phyloP scores from a whole-genome alignment of 2,113 vertebrate species.

The Empidonax traillii region DNA sequence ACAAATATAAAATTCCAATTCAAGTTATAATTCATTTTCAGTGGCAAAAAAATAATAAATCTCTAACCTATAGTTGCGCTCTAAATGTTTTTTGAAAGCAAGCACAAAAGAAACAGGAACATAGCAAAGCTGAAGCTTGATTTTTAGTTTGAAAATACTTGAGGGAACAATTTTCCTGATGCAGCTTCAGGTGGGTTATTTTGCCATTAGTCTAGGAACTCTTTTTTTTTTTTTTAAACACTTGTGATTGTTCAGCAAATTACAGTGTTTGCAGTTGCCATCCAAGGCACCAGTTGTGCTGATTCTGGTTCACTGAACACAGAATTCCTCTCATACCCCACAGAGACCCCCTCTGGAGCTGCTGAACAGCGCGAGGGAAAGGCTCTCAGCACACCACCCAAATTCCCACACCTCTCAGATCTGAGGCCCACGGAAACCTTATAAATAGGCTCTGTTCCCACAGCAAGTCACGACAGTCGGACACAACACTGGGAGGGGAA shows the following conservation, averaged over 20 bases:
- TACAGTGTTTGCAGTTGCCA: not conserved
- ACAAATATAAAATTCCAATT: not conserved
- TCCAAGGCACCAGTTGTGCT: rapidly evolving
- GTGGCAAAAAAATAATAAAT: not conserved
- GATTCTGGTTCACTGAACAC: not conserved
- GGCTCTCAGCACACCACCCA: rapidly evolving
- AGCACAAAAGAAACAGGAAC: not conserved
- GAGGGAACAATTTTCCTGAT: not conserved
- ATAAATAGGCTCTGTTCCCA: rapidly evolving
- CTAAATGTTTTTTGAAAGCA: not conserved
- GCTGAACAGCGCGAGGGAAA: rapidly evolving
- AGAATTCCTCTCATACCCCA: rapidly evolving
- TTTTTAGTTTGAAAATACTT: not conserved
- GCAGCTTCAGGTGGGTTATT: not conserved
- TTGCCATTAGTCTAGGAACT: not conserved
- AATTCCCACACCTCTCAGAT: not conserved
- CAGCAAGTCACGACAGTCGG: rapidly evolving
- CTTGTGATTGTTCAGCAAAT: not conserved
- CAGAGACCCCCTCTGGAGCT: rapidly evolving
- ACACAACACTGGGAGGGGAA: no score
- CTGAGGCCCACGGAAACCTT: not conserved
- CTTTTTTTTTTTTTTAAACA: not conserved
- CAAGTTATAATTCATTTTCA: not conserved
- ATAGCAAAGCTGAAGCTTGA: not conserved
- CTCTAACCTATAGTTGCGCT: not conserved